Evolutionary conservation across 2,797 vertebrate species (phyloP), one percentile per base, ranked within the genome.

Genomic region (Leuciscus waleckii): DNA sequence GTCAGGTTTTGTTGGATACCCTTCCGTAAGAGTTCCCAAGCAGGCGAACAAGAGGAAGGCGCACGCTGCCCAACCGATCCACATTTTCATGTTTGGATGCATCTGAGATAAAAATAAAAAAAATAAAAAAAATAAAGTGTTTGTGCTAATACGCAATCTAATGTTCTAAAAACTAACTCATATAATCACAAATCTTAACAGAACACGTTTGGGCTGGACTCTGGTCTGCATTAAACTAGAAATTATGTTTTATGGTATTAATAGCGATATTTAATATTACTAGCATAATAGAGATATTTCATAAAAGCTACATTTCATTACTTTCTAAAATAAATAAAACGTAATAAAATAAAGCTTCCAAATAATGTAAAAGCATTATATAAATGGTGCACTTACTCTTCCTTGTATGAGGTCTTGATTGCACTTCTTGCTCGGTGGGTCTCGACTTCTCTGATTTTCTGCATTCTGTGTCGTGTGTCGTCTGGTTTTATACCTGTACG

Each of bases 1-100:
- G 93, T 98, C 96, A 1, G 98, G 98, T 93, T 98, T 99, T 89
- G 97, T 94, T 49, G 98, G 98, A 92, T 99, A 99, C n/a, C 96
- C 97, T 81, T 98, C 97, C 32, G 95, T 93, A 92, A 97, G 93
- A 67, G 95, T 94, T n/a, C 97, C 95, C 93, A 98, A 92, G 92
- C 97, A 98, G 88, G 97, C 92, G 89, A 99, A 95, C 91, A 97
- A 94, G 92, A 96, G 97, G 90, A 99, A 92, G 90, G 95, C 92
- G 88, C 98, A 94, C 85, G 96, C 95, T 94, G 96, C 93, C 89
- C 94, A 93, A 21, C 95, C 96, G 89, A 97, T 91, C 93, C 97
- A 97, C 93, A 96, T 93, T 85, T 94, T 91, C 93, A 96, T 93
- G 93, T 95, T 96, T 84, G 94, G 92, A 93, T 96, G 96, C 98